Evolutionary conservation across 2,888 invertebrate genomes (phyloP), one percentile per base, ranked within the genome.

Genomic region (Drosophila formosana): DNA sequence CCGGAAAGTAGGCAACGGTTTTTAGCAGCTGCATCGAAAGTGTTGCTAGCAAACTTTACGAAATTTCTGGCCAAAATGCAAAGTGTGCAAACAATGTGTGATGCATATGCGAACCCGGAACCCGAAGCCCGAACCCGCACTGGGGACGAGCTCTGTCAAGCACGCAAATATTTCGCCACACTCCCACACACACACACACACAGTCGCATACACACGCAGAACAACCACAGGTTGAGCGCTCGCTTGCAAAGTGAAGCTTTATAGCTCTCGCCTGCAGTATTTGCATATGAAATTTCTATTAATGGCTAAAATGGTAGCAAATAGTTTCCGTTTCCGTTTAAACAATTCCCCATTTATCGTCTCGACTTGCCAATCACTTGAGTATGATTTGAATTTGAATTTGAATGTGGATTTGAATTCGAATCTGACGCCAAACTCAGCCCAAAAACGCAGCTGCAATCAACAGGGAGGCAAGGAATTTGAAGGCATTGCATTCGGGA

Each of bases 81-180:
- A 88, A 90, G 85, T 90, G 85, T 75, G 88, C 89, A 74, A 88
- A 89, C 90, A 88, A 90, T 90, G 79, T 74, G 62, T 80, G 87
- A 72, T 85, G 88, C 82, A 85, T 77, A 82, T 85, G 78, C 83
- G 69, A 70, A 55, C 68, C 57, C 69, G 57, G 61, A 53, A n/a
- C 37, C 30, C 37, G 34, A 11, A 11, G 41, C 32, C 13, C 56
- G 41, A 26, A 62, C 50, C 26, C 41, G n/a, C 5, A 46, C 25
- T 47, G 39, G 30, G 18, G 53, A 18, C 49, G 55, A 55, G 58
- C 75, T 69, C 78, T 73, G 69, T 74, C 80, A 77, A 72, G 76
- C 72, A 80, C 67, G 63, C 73, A 79, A 80, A 73, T 73, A 80
- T 73, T 80, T 79, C 57, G 56, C 67, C 65, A 51, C 72, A 68